A percentile compares a stretch with the other conserved stretches of the same genome.
Evolutionary conservation across 1,140 invertebrate species (phyloP).

Genomic region (Apolygus lucorum): DNA sequence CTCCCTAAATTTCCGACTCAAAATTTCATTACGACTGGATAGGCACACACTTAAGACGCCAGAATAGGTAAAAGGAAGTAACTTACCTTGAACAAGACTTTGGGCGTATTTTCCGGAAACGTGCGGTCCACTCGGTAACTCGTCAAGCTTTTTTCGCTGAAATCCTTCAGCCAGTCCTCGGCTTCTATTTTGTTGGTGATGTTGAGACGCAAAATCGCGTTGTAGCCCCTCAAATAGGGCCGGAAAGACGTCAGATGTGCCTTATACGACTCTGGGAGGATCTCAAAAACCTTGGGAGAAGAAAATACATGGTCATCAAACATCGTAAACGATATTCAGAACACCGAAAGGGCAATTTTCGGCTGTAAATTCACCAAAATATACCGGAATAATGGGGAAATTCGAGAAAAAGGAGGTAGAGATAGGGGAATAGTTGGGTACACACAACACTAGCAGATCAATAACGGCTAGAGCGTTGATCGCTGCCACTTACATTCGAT

Average conservation of each 20-base stretch:
- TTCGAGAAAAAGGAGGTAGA: background rate
- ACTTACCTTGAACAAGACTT: conserved; percentile 12
- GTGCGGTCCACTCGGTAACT: conserved; percentile 11
- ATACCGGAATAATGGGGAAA: background rate
- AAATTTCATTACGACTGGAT: too few species aligned
- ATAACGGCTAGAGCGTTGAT: conserved; percentile 1
- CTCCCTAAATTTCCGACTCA: too few species aligned
- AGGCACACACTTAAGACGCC: too few species aligned
- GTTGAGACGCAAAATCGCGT: conserved; percentile 6
- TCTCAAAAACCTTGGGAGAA: conserved; percentile 5
- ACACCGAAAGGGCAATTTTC: background rate
- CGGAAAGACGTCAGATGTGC: conserved; percentile 5
- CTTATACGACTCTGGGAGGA: background rate
- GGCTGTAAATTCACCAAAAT: background rate
- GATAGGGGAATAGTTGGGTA: background rate
- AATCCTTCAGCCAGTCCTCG: conserved; percentile 15
- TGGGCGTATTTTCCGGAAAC: conserved; percentile 15
- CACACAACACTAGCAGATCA: background rate
- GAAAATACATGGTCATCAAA: too few species aligned
- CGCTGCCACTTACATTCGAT: conserved; percentile 7
- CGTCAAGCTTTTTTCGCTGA: conserved; percentile 12
- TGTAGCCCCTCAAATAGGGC: conserved; percentile 4
- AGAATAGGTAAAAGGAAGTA: too few species aligned
- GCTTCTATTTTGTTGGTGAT: conserved; percentile 16
- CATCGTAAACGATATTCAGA: background rate